Base-by-base conservation (phyloP, 2,113 vertebrate species). In the Calcarius ornatus region DNA sequence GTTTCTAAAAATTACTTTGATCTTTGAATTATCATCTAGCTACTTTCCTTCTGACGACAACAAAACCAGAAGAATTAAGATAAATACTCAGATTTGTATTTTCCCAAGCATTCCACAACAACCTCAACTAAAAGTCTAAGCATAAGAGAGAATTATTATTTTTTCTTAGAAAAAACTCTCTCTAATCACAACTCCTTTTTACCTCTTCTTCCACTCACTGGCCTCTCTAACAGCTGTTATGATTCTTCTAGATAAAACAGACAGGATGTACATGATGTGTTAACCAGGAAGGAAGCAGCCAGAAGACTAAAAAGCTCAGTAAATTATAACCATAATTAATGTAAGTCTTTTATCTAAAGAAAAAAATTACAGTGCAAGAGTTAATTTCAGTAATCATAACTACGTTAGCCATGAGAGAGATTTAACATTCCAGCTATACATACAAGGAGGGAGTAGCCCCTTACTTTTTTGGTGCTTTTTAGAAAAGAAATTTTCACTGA, bases 61-160 rank as follows among this genome's bases (percentile, higher is more conserved):
- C 5, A 37, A 27, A 86, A 89, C n/a, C 21, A 80, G 40, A 70
- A 76, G 45, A 65, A 19, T 31, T 57, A 64, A 53, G 27, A 45
- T 18, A 61, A 80, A 82, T 31, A 51, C 31, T 50, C 5, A 28
- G 6, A 84, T n/a, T 71, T 68, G 2, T 12, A 24, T 65, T 89
- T 65, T 38, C 30, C 50, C 54, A 82, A 82, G 50, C n/a, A 89
- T 91, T 91, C 43, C 27, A 71, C 20, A 80, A 80, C 28, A 83
- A 60, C 21, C 22, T 83, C 64, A 92, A 38, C 10, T 80, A n/a
- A 25, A 83, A 73, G 16, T 1, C 1, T 51, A 86, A 88, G 50
- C 24, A 5, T 59, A 65, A 84, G 24, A 59, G 18, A 68, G 11
- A 83, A 48, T 63, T 71, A 78, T 4, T 48, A 9, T 51, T 16